A percentile compares a stretch with the other conserved stretches of the same genome.
Evolutionary conservation across 2,113 vertebrate species (phyloP).

Genomic region (Syrmaticus mikado): DNA sequence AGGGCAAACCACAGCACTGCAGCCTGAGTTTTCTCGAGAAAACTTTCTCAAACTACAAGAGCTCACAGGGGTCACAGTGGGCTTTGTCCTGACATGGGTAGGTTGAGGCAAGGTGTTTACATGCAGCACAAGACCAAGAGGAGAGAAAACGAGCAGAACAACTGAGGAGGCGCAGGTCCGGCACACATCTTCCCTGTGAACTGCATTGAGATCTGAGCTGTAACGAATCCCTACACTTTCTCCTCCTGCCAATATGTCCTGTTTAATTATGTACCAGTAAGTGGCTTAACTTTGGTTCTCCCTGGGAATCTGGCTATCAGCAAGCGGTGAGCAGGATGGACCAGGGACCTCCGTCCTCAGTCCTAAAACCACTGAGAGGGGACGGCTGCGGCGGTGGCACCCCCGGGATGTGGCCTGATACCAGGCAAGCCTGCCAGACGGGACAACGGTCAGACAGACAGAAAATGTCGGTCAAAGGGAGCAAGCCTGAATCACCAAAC

Average conservation of each 20-base stretch:
- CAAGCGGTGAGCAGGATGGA: neutral
- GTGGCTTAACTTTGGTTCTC: neutral
- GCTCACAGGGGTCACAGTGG: neutral
- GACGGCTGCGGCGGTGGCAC: neutral
- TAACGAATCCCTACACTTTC: neutral
- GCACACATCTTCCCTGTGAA: rapidly evolving
- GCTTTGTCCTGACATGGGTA: neutral
- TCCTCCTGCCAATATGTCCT: neutral
- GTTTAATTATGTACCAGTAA: neutral
- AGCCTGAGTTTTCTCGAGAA: neutral
- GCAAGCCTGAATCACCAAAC: neutral
- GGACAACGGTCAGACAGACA: neutral
- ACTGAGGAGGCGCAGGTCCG: neutral
- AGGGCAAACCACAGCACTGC: neutral
- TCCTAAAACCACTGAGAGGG: neutral
- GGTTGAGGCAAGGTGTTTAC: neutral
- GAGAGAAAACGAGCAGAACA: neutral
- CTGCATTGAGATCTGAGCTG: neutral
- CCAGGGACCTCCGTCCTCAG: neutral
- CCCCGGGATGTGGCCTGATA: neutral
- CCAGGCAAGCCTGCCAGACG: neutral
- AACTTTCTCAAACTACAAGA: rapidly evolving
- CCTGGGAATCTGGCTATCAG: neutral
- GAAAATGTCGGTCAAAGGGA: neutral
- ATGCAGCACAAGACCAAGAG: neutral